Evolutionary conservation across 35 echinoderm and acorn worm genomes (phyloP).

Genomic region (Lytechinus variegatus): DNA sequence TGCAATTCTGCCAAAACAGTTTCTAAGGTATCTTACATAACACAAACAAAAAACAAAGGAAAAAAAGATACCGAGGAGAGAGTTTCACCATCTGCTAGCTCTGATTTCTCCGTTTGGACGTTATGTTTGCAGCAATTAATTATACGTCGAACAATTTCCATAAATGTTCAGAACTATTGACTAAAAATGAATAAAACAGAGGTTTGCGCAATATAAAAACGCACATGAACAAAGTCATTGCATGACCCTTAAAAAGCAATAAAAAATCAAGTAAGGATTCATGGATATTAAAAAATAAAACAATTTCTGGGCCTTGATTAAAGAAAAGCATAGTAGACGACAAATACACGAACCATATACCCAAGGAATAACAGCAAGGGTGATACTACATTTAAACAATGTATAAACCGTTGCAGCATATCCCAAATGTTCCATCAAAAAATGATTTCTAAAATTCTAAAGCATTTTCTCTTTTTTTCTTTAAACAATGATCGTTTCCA

Average conservation of each 20-base stretch:
- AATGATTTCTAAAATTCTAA: not conserved
- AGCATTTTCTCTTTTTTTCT: not conserved
- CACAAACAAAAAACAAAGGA: not conserved
- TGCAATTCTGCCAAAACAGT: not conserved
- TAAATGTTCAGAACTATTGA: not conserved
- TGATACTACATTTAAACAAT: not conserved
- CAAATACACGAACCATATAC: not conserved
- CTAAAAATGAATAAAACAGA: not conserved
- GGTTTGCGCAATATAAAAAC: not conserved
- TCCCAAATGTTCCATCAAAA: not conserved
- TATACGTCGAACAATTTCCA: not conserved
- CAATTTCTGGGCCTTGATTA: not conserved
- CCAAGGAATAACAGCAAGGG: not conserved
- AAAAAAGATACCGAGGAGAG: not conserved
- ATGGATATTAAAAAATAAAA: not conserved
- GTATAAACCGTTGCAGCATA: conserved; percentile 10
- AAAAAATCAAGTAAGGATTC: not conserved
- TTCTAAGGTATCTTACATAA: conserved; percentile 4
- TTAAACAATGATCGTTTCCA: not conserved
- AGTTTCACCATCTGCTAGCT: not conserved
- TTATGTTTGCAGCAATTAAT: not conserved
- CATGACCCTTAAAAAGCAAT: not conserved
- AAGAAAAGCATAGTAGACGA: not conserved
- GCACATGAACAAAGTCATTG: not conserved
- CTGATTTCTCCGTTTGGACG: not conserved